A percentile compares a stretch with the other conserved stretches of the same genome.
phyloP scores from a whole-genome alignment of 2,888 invertebrate species.

The Melanchra persicariae region DNA sequence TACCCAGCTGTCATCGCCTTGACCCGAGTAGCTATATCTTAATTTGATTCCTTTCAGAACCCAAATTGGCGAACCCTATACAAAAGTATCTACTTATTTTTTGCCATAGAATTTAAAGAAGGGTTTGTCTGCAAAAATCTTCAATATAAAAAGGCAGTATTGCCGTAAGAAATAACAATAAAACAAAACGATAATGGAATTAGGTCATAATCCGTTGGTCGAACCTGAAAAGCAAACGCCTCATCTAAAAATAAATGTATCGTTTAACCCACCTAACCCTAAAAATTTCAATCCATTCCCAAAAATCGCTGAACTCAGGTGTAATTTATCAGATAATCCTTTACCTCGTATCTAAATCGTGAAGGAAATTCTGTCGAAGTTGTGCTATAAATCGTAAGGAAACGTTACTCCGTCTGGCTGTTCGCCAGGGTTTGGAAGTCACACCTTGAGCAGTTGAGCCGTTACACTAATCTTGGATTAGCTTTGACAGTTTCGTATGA shows the following conservation, averaged over 20 bases:
- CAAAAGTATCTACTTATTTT: not conserved
- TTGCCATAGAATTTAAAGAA: not conserved
- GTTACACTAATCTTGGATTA: slow-evolving; percentile 57
- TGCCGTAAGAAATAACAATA: slow-evolving; percentile 11
- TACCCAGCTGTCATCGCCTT: slow-evolving; percentile 4
- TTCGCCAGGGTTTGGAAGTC: slow-evolving; percentile 50
- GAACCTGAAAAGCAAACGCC: not conserved
- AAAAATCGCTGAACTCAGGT: slow-evolving; percentile 37
- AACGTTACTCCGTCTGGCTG: slow-evolving; percentile 41
- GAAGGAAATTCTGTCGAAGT: slow-evolving; percentile 51
- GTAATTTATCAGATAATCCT: slow-evolving; percentile 62
- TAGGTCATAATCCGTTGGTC: not conserved
- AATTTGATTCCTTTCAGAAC: slow-evolving; percentile 33
- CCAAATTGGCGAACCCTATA: slow-evolving; percentile 11
- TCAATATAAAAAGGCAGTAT: not conserved
- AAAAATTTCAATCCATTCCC: slow-evolving; percentile 20
- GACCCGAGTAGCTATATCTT: slow-evolving; percentile 3
- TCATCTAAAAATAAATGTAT: slow-evolving; percentile 8
- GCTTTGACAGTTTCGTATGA: slow-evolving; percentile 51
- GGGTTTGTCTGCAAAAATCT: no score
- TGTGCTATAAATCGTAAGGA: slow-evolving; percentile 56
- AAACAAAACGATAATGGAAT: slow-evolving; percentile 42
- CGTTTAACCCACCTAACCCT: not conserved
- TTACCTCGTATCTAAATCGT: slow-evolving; percentile 57
- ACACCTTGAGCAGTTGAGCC: slow-evolving; percentile 42